Evolutionary conservation across 2,888 invertebrate genomes (phyloP).

Genomic region (Caenorhabditis panamensis): DNA sequence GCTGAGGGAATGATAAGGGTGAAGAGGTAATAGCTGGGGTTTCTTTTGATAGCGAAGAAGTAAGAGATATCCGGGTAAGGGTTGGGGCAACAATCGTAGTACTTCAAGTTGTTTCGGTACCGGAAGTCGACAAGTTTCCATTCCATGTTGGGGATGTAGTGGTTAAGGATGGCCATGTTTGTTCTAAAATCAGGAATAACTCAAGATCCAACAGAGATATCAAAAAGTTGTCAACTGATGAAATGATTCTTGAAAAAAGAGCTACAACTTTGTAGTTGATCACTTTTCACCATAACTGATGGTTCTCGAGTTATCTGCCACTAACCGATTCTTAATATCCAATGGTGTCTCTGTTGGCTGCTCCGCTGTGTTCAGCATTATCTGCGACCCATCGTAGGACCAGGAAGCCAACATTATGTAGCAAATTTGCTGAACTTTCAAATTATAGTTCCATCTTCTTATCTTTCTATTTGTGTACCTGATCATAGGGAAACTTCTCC

Average conservation of each 20-base stretch:
- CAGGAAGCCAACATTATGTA: conserved; percentile 80
- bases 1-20: conserved; percentile 80
- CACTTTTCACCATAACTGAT: background rate
- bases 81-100: conserved; percentile 80
- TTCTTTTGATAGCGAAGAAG: conserved; percentile 80
- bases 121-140: conserved; percentile 80
- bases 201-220: background rate
- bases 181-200: conserved; percentile 56
- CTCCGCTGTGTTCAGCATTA: conserved; percentile 74
- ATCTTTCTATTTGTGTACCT: conserved; percentile 41
- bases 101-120: conserved; percentile 75
- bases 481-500: conserved; percentile 77
- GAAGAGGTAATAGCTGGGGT: conserved; percentile 80
- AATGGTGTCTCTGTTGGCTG: conserved; percentile 68
- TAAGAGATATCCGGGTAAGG: conserved; percentile 80
- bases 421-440: conserved; percentile 76
- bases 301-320: too few relatives aligned
- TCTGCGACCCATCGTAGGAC: conserved; percentile 79
- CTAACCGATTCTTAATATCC: conserved; percentile 63
- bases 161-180: conserved; percentile 73
- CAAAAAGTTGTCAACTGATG: too few relatives aligned
- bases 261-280: too few relatives aligned
- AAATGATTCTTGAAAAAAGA: too few relatives aligned
- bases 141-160: conserved; percentile 81
- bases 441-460: background rate